phyloP scores from a whole-genome alignment of 1,140 invertebrate genomes.

The Mizuhopecten yessoensis region DNA sequence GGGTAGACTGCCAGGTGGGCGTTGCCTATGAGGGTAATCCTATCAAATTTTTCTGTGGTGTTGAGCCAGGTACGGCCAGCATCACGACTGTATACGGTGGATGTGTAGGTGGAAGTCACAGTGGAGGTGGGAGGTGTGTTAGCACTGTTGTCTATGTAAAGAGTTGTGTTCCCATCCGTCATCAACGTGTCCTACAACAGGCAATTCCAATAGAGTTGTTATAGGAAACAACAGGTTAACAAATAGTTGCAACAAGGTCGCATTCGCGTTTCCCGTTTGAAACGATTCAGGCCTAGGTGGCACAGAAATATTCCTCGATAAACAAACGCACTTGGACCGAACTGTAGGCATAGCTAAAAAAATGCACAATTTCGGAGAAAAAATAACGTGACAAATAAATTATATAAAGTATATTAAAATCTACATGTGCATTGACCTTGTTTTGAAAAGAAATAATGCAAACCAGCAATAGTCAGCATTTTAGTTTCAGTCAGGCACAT shows the following conservation, averaged over 20 bases:
- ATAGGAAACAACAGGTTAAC: background rate
- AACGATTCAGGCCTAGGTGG: no score
- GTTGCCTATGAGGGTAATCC: conserved; percentile 62
- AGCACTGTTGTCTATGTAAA: conserved; percentile 73
- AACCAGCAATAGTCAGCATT: no score
- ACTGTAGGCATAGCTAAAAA: no score
- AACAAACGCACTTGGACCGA: no score
- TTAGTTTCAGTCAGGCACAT: no score
- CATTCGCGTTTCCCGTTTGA: no score
- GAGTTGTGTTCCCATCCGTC: conserved; percentile 67
- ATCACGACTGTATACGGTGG: conserved; percentile 52
- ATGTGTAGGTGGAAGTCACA: conserved; percentile 50
- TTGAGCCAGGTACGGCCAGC: conserved; percentile 71
- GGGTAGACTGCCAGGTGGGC: conserved; percentile 72
- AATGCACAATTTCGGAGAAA: no score
- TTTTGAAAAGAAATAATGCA: no score
- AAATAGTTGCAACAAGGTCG: no score
- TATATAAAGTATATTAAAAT: no score
- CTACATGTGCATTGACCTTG: no score
- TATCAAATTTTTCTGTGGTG: conserved; percentile 62
- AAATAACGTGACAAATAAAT: background rate
- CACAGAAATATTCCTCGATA: no score
- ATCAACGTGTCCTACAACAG: conserved; percentile 68
- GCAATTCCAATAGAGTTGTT: background rate
- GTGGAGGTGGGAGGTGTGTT: conserved; percentile 46